Evolutionary conservation across 2,797 vertebrate genomes (phyloP).

Genomic region (Ataeniobius toweri): DNA sequence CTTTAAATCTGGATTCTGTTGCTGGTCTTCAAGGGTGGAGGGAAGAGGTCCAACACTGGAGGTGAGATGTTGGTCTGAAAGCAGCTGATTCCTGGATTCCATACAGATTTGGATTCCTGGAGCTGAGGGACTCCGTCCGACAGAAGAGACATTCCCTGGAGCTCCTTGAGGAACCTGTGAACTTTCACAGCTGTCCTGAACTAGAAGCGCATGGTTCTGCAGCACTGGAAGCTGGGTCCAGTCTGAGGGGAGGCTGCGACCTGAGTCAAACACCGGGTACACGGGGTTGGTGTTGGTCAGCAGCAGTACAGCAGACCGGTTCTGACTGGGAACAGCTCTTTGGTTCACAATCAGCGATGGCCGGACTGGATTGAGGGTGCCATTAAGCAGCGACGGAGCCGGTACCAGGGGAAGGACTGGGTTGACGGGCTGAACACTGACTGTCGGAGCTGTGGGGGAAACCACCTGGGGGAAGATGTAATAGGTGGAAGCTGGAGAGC

Average conservation of each 20-base stretch:
- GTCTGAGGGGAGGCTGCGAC: neutral
- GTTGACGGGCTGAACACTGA: neutral
- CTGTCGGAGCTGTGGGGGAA: neutral
- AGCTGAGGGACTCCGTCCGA: accelerated
- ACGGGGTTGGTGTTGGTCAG: neutral
- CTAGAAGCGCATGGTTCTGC: no score
- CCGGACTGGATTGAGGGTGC: neutral
- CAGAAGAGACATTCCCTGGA: accelerated
- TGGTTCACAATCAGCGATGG: neutral
- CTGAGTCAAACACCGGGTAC: neutral
- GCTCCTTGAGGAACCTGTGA: neutral
- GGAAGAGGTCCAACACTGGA: neutral
- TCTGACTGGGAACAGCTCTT: neutral
- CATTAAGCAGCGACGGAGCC: neutral
- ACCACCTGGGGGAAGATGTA: neutral
- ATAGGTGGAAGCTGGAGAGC: neutral
- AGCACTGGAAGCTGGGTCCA: neutral
- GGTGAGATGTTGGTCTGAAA: neutral
- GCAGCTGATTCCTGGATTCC: accelerated
- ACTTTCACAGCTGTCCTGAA: neutral
- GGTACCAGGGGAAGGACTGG: neutral
- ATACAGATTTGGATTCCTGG: neutral
- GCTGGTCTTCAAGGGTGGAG: neutral
- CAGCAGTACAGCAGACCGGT: neutral
- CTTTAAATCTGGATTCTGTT: conserved; percentile 27